Conservation (phyloP, 2,113 vertebrate genomes). For the Dascyllus trimaculatus region DNA sequence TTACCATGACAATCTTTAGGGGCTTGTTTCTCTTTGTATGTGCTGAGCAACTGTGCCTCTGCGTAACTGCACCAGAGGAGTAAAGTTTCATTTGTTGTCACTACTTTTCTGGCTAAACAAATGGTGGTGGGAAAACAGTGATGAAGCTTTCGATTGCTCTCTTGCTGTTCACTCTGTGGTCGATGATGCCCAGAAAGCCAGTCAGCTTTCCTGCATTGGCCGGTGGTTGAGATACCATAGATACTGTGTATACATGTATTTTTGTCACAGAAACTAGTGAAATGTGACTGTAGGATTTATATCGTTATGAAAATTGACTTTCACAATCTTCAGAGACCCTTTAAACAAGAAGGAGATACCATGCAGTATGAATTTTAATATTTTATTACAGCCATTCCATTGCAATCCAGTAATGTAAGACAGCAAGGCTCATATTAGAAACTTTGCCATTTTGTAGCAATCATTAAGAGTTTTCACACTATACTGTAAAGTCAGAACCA, state of each 20-base stretch:
- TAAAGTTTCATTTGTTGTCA: constrained; percentile 22
- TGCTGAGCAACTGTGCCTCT: constrained; percentile 41
- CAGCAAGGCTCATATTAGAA: constrained; percentile 15
- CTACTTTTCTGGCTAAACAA: constrained; percentile 22
- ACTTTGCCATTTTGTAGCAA: constrained; percentile 31
- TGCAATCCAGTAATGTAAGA: constrained; percentile 7
- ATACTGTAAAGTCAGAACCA: constrained; percentile 8
- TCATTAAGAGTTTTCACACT: background rate
- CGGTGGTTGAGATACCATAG: constrained; percentile 55
- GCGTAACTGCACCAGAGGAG: constrained; percentile 35
- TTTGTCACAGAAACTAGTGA: constrained; percentile 41
- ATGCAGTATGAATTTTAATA: constrained; percentile 43
- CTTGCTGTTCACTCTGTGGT: constrained; percentile 55
- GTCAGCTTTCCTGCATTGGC: constrained; percentile 16
- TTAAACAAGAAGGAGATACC: constrained; percentile 19
- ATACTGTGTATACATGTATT: constrained; percentile 28
- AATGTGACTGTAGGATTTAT: constrained; percentile 41
- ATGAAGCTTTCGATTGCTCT: constrained; percentile 30
- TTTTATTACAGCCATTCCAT: constrained; percentile 52
- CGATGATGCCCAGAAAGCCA: constrained; percentile 42
- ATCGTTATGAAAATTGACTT: constrained; percentile 32
- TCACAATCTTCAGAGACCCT: constrained; percentile 8
- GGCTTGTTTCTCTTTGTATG: constrained; percentile 34
- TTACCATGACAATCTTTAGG: constrained; percentile 71
- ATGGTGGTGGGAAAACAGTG: background rate